Conservation (phyloP, 2,888 invertebrate species). For the Alsophila aescularia region DNA sequence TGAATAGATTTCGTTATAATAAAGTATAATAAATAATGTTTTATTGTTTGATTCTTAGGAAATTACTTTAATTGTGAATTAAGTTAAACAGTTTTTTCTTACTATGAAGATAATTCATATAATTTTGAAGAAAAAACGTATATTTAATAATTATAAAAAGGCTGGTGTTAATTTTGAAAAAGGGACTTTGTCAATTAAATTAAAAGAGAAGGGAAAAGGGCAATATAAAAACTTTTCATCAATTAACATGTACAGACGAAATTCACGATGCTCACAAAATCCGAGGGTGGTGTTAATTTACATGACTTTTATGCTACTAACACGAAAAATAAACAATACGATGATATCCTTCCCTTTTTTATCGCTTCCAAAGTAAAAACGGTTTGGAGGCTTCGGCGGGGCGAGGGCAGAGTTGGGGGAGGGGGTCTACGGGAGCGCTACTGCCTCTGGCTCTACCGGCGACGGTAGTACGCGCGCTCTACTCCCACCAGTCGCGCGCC, state of each 20-base stretch:
- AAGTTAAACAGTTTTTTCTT: too few relatives aligned
- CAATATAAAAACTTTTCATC: constrained; percentile 40
- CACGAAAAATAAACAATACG: constrained; percentile 81
- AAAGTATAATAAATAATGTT: constrained; percentile 53
- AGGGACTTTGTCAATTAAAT: constrained; percentile 2
- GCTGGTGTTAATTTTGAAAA: not conserved
- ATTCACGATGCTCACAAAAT: constrained; percentile 64
- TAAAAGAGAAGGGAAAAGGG: constrained; percentile 35
- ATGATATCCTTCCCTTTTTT: constrained; percentile 81
- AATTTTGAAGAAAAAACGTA: too few relatives aligned
- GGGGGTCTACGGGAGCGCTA: constrained; percentile 77
- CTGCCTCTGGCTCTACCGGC: constrained; percentile 71
- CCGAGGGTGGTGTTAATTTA: constrained; percentile 76
- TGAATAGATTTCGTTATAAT: constrained; percentile 80
- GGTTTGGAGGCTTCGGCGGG: constrained; percentile 68
- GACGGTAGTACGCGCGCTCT: constrained; percentile 79
- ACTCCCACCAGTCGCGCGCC: constrained; percentile 77
- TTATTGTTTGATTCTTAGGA: constrained; percentile 26
- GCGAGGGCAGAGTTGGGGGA: constrained; percentile 45
- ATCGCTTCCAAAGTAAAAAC: constrained; percentile 76
- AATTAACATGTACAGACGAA: constrained; percentile 65
- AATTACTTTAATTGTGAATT: not conserved
- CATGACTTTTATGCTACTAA: constrained; percentile 81
- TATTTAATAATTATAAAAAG: not conserved
- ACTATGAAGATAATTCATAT: too few relatives aligned